Conservation (phyloP, 2,888 invertebrate genomes). For the Xylophagus ater region DNA sequence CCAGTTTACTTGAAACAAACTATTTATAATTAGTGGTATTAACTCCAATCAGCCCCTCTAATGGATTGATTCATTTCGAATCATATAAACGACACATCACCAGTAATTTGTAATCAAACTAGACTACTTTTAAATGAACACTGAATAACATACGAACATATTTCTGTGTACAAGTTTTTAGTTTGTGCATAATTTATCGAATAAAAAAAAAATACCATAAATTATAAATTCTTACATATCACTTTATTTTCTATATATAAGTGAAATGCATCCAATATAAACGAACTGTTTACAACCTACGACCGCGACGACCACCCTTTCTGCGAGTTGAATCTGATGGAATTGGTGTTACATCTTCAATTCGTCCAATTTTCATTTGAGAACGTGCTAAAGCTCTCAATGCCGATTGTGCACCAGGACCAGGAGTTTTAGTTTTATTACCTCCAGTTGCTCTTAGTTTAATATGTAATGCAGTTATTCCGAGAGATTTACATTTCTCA, state of each 20-base stretch:
- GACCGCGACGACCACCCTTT: slow-evolving; percentile 99
- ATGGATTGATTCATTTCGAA: too few relatives aligned
- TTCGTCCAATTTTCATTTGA: slow-evolving; percentile 98
- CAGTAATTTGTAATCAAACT: background rate
- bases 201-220: background rate
- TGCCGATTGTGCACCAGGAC: slow-evolving; percentile 97
- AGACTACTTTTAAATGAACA: background rate
- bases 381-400: slow-evolving; percentile 95
- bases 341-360: slow-evolving; percentile 99
- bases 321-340: slow-evolving; percentile 98
- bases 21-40: too few relatives aligned
- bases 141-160: background rate
- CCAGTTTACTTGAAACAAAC: too few relatives aligned
- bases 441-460: slow-evolving; percentile 98
- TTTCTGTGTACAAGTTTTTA: background rate
- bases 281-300: slow-evolving; percentile 94
- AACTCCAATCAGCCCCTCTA: too few relatives aligned
- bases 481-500: slow-evolving; percentile 93
- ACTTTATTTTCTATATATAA: background rate
- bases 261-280: slow-evolving; percentile 16
- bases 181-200: background rate
- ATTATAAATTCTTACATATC: background rate
- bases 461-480: slow-evolving; percentile 96
- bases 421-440: slow-evolving; percentile 96
- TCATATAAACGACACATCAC: too few relatives aligned